These are phyloP conservation scores for Drosophila mayaguana DNA, from an alignment of 2,888 invertebrate species.

Conservation along the genomic window DNA sequence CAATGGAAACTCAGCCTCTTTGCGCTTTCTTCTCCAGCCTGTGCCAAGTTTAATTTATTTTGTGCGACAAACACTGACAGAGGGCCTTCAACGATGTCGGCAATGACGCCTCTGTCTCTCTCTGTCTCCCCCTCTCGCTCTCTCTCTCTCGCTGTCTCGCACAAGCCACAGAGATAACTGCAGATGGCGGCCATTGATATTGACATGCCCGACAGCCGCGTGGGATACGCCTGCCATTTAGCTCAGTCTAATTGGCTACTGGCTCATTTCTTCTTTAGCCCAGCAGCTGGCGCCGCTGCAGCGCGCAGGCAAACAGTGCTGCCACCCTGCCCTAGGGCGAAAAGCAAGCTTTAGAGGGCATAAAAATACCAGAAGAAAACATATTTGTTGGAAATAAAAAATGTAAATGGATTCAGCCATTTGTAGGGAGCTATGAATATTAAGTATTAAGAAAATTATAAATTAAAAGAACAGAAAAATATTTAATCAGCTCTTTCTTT, in stretches of 20 bases:
- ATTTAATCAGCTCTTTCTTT: not conserved
- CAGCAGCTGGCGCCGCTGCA: constrained; percentile 17
- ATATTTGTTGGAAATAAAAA: not conserved
- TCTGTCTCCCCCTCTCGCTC: constrained; percentile 4
- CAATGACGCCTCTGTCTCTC: constrained; percentile 55
- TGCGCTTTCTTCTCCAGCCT: constrained; percentile 9
- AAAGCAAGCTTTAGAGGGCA: not conserved
- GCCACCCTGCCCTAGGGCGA: not conserved
- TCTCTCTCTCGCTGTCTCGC: not conserved
- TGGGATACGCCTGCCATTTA: constrained; percentile 46
- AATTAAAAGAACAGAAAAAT: not conserved
- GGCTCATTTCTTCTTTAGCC: not conserved
- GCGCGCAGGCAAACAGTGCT: constrained; percentile 13
- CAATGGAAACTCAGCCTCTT: not conserved
- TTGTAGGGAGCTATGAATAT: not conserved
- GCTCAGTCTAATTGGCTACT: constrained; percentile 43
- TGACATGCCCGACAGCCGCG: constrained; percentile 46
- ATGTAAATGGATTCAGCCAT: not conserved
- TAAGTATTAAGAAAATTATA: not conserved
- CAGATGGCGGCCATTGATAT: constrained; percentile 56
- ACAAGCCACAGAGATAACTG: constrained; percentile 16
- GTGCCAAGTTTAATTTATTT: constrained; percentile 74
- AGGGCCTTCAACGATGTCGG: constrained; percentile 51
- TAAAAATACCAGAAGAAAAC: not conserved
- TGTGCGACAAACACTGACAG: constrained; percentile 72